phyloP scores from a whole-genome alignment of 2,888 invertebrate species.

The Ethmia dodecea region DNA sequence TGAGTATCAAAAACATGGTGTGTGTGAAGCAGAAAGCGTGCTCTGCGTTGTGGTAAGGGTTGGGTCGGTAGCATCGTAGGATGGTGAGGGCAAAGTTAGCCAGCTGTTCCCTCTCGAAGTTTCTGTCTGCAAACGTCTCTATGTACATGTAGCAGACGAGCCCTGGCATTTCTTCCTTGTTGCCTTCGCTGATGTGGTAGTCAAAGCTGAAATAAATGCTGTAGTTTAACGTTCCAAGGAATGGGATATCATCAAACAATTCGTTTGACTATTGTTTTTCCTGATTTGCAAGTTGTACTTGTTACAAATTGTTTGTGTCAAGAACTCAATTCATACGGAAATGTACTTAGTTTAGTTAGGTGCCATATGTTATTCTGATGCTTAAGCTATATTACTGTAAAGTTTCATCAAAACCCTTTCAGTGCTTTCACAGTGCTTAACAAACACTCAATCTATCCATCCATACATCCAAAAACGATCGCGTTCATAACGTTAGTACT shows the following conservation, averaged over 20 bases:
- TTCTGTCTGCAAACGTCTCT: constrained; percentile 57
- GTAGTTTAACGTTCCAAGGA: constrained; percentile 70
- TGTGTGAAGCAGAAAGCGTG: constrained; percentile 81
- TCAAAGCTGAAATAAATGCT: constrained; percentile 67
- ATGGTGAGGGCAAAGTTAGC: constrained; percentile 72
- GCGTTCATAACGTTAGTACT: too few species aligned
- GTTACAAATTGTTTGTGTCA: neutral
- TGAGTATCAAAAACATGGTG: constrained; percentile 76
- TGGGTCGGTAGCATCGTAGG: constrained; percentile 63
- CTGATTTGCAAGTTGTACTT: too few species aligned
- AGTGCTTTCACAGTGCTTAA: too few species aligned
- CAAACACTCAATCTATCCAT: too few species aligned
- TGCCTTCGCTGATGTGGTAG: constrained; percentile 74
- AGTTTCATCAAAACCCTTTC: too few species aligned
- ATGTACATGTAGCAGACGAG: constrained; percentile 71
- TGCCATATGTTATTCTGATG: too few species aligned
- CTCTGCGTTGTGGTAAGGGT: constrained; percentile 80
- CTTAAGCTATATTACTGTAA: too few species aligned
- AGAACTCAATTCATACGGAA: too few species aligned
- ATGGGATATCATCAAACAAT: constrained; percentile 48
- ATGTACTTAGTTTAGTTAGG: too few species aligned
- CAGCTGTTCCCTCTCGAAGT: constrained; percentile 47
- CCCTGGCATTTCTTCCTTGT: constrained; percentile 67
- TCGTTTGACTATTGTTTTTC: constrained; percentile 55
- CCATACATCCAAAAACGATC: too few species aligned